Conservation (phyloP, 2,888 invertebrate genomes). For the Bellardia pandia region DNA sequence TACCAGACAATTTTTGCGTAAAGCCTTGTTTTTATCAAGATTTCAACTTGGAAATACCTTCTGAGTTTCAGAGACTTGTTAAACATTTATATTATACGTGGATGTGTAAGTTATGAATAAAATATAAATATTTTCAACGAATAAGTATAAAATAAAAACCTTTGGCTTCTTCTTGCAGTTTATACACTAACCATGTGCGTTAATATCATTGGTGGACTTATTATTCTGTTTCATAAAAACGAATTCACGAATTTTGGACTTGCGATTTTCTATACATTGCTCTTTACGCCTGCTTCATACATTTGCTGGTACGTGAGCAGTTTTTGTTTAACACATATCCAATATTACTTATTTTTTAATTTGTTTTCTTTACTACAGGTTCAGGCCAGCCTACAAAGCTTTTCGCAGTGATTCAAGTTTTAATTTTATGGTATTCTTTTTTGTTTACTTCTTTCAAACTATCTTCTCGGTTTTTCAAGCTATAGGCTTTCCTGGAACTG, state of each 20-base stretch:
- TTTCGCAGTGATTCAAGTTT: slow-evolving; percentile 99
- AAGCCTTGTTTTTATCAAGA: slow-evolving; percentile 99
- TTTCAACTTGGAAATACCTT: slow-evolving; percentile 98
- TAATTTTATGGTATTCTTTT: slow-evolving; percentile 99
- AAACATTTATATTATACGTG: slow-evolving; percentile 97
- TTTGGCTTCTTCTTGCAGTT: slow-evolving; percentile 86
- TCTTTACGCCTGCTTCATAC: slow-evolving; percentile 98
- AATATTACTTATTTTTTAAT: slow-evolving; percentile 24
- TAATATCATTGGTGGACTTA: slow-evolving; percentile 94
- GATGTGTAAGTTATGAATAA: slow-evolving; percentile 92
- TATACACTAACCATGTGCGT: slow-evolving; percentile 93
- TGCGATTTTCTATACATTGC: slow-evolving; percentile 93
- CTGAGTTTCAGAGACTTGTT: slow-evolving; percentile 98
- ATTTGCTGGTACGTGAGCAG: slow-evolving; percentile 91
- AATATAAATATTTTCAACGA: neutral
- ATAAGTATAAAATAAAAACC: neutral
- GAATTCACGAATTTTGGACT: slow-evolving; percentile 92
- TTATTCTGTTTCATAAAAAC: slow-evolving; percentile 88
- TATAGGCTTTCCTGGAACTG: slow-evolving; percentile 92
- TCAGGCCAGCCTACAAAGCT: slow-evolving; percentile 99
- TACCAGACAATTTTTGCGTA: slow-evolving; percentile 95
- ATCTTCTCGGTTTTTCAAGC: slow-evolving; percentile 94
- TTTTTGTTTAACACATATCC: slow-evolving; percentile 4
- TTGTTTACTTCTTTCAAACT: slow-evolving; percentile 98
- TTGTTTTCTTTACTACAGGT: slow-evolving; percentile 84